Evolutionary conservation across 2,113 vertebrate species (phyloP).

Genomic region (Echinops telfairi): DNA sequence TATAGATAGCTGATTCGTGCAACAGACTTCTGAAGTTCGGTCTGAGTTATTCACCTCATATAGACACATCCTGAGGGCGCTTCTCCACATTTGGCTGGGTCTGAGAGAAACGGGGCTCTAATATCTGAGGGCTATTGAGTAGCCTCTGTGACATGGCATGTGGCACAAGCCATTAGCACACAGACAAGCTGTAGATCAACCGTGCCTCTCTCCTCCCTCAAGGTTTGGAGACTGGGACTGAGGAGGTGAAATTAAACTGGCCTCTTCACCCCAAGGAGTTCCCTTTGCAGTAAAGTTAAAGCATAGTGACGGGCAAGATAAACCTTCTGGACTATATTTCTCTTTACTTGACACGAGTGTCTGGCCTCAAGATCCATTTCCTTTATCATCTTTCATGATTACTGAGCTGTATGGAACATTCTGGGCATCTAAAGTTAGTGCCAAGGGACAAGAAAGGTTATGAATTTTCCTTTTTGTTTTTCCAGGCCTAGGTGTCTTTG

Average conservation of each 20-base stretch:
- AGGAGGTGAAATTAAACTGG: slow-evolving; percentile 42
- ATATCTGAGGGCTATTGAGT: not conserved
- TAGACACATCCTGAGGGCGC: not conserved
- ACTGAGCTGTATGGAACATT: not conserved
- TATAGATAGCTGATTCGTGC: not conserved
- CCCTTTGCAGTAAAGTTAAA: slow-evolving; percentile 31
- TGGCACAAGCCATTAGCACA: not conserved
- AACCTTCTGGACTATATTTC: not conserved
- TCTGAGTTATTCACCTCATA: slow-evolving; percentile 51
- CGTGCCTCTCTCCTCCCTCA: not conserved
- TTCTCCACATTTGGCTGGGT: slow-evolving; percentile 38
- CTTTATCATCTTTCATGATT: slow-evolving; percentile 42
- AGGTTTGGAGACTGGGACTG: slow-evolving; percentile 4
- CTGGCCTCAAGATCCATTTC: not conserved
- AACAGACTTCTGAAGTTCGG: slow-evolving; percentile 8
- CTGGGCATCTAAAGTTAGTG: not conserved
- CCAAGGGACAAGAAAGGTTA: not conserved
- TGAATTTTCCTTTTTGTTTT: not conserved
- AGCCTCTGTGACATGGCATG: not conserved
- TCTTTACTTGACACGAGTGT: not conserved
- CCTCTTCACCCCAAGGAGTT: not conserved
- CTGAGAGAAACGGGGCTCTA: slow-evolving; percentile 38
- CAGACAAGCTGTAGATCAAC: not conserved
- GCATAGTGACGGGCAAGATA: not conserved
- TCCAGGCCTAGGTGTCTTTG: not conserved